Base-by-base conservation (phyloP, 2,113 vertebrate genomes). In the Cyprinodon variegatus region DNA sequence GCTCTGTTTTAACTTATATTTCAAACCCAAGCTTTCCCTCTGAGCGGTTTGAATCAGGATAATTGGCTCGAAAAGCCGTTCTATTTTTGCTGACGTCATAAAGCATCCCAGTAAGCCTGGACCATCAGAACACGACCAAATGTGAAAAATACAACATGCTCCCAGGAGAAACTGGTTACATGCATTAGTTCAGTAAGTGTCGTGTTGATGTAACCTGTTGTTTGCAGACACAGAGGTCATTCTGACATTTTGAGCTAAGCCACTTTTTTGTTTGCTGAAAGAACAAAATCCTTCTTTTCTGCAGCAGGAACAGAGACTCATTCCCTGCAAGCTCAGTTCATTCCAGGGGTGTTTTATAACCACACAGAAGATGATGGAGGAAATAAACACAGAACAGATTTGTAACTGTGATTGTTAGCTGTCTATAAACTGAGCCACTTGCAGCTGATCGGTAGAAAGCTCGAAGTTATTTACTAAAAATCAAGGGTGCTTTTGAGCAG, bases 1-100 rank as follows among this genome's bases (percentile, higher is more conserved):
- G 64, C 65, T 50, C 2, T 0, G 29, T n/a, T 22, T 61, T 65
- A 40, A 5, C 11, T 82, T 88, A 79, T 90, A 84, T 84, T 76
- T 83, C 77, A 74, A 73, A 68, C 59, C 38, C 53, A 62, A 62
- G 61, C 40, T 45, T 64, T 11, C 84, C 81, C 78, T 79, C 15
- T 0, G 85, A 77, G 85, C 50, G 67, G 69, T 81, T 57, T 68
- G 11, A 45, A 67, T 63, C 60, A 65, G 81, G 74, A 68, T 76
- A 72, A 46, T 64, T 41, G 60, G 79, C 80, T 71, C 77, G 63
- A 65, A 76, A 68, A 65, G 79, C 70, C 67, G 83, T 78, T 87
- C 75, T 84, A 76, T 89, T 87, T 84, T 78, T 87, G 81, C 78
- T 89, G 81, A 87, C 85, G 83, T 69, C 68, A 70, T 78, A 39